Percentiles rank a stretch among this genome's conserved stretches.
phyloP scores from a whole-genome alignment of 2,797 vertebrate species.

The Sebastes trivittatus region DNA sequence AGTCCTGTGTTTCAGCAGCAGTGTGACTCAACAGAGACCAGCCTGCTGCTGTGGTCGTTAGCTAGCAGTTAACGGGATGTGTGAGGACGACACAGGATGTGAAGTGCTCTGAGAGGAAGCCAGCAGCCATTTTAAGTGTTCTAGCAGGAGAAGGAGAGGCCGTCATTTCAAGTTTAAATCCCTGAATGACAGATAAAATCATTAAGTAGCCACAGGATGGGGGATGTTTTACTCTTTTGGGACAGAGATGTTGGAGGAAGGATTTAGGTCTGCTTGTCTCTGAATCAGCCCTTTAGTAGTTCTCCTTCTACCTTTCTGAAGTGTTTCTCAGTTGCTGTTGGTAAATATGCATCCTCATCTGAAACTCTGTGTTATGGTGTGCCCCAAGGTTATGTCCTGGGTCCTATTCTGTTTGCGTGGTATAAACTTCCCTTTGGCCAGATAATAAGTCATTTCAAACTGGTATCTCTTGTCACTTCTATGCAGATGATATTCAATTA shows the following conservation, averaged over 20 bases:
- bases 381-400: not conserved
- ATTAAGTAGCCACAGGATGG: not conserved
- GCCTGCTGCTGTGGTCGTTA: constrained; percentile 46
- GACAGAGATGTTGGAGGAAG: not conserved
- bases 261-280: not conserved
- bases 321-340: not conserved
- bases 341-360: not conserved
- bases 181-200: constrained; percentile 16
- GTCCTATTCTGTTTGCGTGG: not conserved
- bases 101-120: constrained; percentile 57
- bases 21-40: constrained; percentile 58
- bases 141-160: constrained; percentile 25
- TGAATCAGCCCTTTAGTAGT: not conserved
- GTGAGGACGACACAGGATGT: constrained; percentile 65
- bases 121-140: constrained; percentile 55
- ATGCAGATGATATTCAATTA: not conserved
- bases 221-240: not conserved
- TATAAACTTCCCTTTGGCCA: not conserved
- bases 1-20: constrained; percentile 54
- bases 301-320: not conserved
- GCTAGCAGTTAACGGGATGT: constrained; percentile 42
- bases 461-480: not conserved
- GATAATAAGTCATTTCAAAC: not conserved
- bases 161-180: constrained; percentile 15
- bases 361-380: not conserved